These are phyloP conservation scores for Phylloscopus whistleri DNA, from an alignment of 2,113 vertebrate species.

Conservation along the genomic window DNA sequence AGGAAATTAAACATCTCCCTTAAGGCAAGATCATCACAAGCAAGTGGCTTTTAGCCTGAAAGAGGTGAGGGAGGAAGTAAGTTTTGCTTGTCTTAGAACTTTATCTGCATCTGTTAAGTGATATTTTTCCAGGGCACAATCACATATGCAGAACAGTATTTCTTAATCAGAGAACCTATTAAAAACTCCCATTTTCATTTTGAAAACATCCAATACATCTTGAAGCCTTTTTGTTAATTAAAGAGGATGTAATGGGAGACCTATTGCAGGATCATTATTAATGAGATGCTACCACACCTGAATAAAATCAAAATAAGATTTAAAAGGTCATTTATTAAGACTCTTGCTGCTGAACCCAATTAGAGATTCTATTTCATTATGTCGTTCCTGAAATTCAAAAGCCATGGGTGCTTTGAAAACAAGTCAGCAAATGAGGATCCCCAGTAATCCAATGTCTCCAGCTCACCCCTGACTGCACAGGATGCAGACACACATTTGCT, in stretches of 20 bases:
- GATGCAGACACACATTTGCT: neutral
- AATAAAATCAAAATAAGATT: constrained; percentile 51
- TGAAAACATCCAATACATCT: constrained; percentile 40
- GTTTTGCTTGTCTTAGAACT: neutral
- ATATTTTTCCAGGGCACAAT: constrained; percentile 10
- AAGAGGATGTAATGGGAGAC: neutral
- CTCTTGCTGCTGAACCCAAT: constrained; percentile 22
- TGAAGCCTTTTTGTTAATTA: constrained; percentile 44
- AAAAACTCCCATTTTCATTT: constrained; percentile 24
- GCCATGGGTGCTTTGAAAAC: neutral
- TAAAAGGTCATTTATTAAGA: constrained; percentile 39
- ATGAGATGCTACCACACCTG: constrained; percentile 11
- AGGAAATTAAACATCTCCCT: neutral
- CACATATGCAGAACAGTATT: neutral
- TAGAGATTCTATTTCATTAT: neutral
- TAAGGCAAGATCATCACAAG: neutral
- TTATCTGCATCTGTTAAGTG: neutral
- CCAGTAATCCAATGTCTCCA: neutral
- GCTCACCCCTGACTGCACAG: neutral
- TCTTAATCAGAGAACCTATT: constrained; percentile 26
- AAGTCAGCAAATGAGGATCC: neutral
- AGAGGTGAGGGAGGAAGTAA: neutral
- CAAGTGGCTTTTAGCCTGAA: neutral
- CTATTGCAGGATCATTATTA: neutral
- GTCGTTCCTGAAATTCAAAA: constrained; percentile 21